Evolutionary conservation across 2,797 vertebrate genomes (phyloP).

Genomic region (Galagoides demidoff): DNA sequence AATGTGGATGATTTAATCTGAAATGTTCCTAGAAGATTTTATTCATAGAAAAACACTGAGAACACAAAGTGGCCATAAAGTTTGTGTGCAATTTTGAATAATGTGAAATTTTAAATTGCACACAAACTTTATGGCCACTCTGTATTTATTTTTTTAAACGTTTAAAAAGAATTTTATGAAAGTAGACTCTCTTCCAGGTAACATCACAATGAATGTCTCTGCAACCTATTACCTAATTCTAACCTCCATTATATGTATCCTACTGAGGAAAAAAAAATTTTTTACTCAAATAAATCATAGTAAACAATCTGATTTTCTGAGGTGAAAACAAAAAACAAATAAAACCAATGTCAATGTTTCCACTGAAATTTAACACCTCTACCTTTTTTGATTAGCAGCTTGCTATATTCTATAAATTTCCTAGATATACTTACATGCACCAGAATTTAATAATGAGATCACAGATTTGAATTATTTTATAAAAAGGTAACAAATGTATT

Average conservation of each 20-base stretch:
- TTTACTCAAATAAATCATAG: neutral
- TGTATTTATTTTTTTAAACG: no score
- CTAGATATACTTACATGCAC: neutral
- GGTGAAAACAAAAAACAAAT: conserved; percentile 2
- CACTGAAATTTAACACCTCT: neutral
- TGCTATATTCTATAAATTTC: neutral
- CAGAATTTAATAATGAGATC: neutral
- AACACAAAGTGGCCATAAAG: neutral
- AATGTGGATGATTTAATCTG: neutral
- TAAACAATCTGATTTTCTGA: neutral
- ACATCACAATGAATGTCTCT: neutral
- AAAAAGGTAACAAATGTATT: conserved; percentile 16
- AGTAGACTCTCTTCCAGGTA: neutral
- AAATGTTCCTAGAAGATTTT: conserved; percentile 25
- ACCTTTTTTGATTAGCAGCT: neutral
- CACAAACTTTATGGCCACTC: no score
- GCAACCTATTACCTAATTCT: neutral
- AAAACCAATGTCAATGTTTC: neutral
- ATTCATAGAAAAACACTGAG: neutral
- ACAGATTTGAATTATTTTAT: conserved; percentile 17
- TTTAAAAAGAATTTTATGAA: no score
- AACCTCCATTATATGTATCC: neutral
- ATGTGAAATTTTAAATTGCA: no score
- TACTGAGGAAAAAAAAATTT: neutral
- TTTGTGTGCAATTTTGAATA: no score